These are phyloP conservation scores for Drosophila greeni DNA, from an alignment of 2,888 invertebrate species.

Conservation along the genomic window DNA sequence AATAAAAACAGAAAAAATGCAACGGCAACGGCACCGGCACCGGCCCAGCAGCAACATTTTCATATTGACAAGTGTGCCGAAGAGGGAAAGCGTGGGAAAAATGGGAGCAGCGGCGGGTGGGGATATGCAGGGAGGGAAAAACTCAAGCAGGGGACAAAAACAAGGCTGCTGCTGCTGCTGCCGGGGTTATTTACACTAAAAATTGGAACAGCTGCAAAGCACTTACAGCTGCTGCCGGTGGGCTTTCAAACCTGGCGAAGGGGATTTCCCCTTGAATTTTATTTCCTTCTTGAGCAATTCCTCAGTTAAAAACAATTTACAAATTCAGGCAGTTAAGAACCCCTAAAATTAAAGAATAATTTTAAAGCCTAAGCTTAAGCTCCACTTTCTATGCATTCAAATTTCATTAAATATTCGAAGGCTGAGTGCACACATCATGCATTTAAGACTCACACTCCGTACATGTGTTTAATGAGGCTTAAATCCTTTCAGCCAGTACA, in stretches of 20 bases:
- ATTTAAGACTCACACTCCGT: not conserved
- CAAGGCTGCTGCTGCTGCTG: conserved; percentile 46
- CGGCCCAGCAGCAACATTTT: conserved; percentile 46
- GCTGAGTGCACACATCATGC: not conserved
- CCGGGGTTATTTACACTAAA: conserved; percentile 67
- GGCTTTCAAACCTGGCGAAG: conserved; percentile 20
- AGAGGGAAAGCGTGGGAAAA: conserved; percentile 22
- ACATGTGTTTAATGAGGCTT: conserved; percentile 4
- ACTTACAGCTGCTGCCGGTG: conserved; percentile 54
- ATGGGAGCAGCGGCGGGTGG: conserved; percentile 13
- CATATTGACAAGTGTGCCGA: conserved; percentile 65
- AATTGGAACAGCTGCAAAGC: conserved; percentile 68
- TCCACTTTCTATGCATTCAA: not conserved
- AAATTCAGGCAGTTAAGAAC: not conserved
- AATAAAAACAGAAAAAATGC: conserved; percentile 40
- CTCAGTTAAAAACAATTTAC: not conserved
- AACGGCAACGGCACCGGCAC: conserved; percentile 55
- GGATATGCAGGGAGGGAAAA: conserved; percentile 14
- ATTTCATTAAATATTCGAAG: not conserved
- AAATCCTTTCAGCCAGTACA: not conserved
- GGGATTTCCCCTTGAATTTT: conserved; percentile 25
- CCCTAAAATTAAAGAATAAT: no score
- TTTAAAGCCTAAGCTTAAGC: not conserved
- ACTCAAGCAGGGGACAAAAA: conserved; percentile 46
- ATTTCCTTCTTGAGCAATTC: conserved; percentile 4